A percentile compares a stretch with the other conserved stretches of the same genome.
phyloP scores from a whole-genome alignment of 2,888 invertebrate species.

The Zygaena filipendulae region DNA sequence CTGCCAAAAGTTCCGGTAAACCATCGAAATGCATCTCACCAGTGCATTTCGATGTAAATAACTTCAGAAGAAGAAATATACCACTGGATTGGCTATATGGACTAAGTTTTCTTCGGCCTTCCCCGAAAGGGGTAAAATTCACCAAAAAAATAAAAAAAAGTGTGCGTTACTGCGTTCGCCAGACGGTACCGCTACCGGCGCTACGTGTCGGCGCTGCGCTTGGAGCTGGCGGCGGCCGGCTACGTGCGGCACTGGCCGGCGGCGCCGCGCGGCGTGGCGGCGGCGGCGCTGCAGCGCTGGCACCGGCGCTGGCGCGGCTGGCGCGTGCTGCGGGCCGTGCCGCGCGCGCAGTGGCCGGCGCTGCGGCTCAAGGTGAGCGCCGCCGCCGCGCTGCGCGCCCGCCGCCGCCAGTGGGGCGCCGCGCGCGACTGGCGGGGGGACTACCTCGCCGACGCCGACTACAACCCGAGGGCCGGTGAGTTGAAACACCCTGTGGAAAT shows the following conservation, averaged over 20 bases:
- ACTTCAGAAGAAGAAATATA: too few species aligned
- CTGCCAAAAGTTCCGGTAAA: too few species aligned
- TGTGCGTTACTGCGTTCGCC: too few species aligned
- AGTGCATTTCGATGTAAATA: too few species aligned
- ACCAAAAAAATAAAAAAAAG: too few species aligned
- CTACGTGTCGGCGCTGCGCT: conserved; percentile 40
- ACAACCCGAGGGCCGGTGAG: conserved; percentile 41
- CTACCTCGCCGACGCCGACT: conserved; percentile 40
- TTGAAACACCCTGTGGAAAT: too few species aligned
- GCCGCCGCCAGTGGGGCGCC: conserved; percentile 47
- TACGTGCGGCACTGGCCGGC: conserved; percentile 76
- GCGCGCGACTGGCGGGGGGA: conserved; percentile 44
- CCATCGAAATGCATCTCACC: too few species aligned
- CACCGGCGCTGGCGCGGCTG: conserved; percentile 86
- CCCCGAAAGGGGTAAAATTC: too few species aligned
- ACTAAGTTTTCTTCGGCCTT: too few species aligned
- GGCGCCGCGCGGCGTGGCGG: conserved; percentile 74
- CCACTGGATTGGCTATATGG: too few species aligned
- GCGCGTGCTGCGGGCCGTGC: conserved; percentile 85
- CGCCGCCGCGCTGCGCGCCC: conserved; percentile 37
- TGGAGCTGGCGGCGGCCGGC: conserved; percentile 31
- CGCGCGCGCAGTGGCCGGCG: conserved; percentile 88
- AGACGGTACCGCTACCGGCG: conserved; percentile 54
- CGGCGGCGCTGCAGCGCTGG: conserved; percentile 71
- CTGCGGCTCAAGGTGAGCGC: conserved; percentile 66